Conservation (phyloP, 2,797 vertebrate species). For the Pseudomugil gertrudae region DNA sequence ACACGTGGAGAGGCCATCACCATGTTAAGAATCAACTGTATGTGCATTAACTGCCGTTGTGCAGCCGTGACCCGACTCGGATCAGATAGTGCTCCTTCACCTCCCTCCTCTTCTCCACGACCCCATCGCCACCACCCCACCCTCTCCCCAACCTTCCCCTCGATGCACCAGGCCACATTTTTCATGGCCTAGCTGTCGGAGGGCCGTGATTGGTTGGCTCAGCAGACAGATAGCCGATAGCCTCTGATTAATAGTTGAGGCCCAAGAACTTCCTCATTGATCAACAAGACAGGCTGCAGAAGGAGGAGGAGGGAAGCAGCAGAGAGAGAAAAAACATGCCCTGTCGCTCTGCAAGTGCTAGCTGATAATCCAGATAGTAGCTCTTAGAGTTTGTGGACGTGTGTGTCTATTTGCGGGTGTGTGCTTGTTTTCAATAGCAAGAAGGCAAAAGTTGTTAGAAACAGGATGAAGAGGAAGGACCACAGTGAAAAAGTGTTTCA, state of each 20-base stretch:
- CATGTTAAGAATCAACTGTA: constrained; percentile 64
- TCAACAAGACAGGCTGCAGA: constrained; percentile 79
- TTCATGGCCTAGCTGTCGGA: constrained; percentile 84
- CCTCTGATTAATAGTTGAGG: constrained; percentile 86
- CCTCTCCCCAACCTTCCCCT: constrained; percentile 40
- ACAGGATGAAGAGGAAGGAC: constrained; percentile 21
- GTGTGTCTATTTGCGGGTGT: constrained; percentile 32
- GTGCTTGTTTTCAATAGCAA: constrained; percentile 38
- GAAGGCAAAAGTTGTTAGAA: constrained; percentile 41
- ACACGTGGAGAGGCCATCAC: constrained; percentile 41
- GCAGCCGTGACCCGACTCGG: constrained; percentile 75
- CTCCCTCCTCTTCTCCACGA: constrained; percentile 49
- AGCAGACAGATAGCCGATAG: constrained; percentile 86
- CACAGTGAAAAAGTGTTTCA: constrained; percentile 18
- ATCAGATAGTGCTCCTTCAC: constrained; percentile 78
- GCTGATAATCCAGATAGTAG: constrained; percentile 73
- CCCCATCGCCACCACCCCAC: constrained; percentile 21
- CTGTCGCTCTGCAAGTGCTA: constrained; percentile 71
- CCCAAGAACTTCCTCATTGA: constrained; percentile 86
- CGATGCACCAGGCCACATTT: constrained; percentile 77
- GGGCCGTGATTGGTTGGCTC: constrained; percentile 83
- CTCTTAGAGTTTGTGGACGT: constrained; percentile 36
- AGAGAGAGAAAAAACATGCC: constrained; percentile 74
- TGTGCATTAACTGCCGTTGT: constrained; percentile 65
- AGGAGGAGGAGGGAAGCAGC: constrained; percentile 43